These are phyloP conservation scores for Platanista minor DNA, from an alignment of 2,113 vertebrate species.

Conservation along the genomic window DNA sequence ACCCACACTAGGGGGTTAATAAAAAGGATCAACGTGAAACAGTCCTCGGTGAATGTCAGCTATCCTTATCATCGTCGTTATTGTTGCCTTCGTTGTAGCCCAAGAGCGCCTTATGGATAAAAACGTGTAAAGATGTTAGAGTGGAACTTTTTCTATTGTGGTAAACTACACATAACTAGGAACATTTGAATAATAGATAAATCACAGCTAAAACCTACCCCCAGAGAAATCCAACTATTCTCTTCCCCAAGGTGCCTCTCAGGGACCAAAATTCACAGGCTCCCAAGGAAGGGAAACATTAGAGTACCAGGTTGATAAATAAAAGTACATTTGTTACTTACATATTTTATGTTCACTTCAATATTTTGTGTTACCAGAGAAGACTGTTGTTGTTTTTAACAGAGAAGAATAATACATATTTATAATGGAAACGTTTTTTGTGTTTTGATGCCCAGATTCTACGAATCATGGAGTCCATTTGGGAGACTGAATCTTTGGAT, in stretches of 20 bases:
- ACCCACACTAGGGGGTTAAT: not conserved
- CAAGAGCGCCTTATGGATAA: not conserved
- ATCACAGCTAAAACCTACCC: not conserved
- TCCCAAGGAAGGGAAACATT: not conserved
- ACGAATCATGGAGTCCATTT: constrained; percentile 98
- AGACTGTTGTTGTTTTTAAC: not conserved
- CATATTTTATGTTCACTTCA: not conserved
- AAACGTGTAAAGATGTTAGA: not conserved
- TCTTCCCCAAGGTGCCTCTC: not conserved
- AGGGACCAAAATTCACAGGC: not conserved
- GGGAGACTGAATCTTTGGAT: constrained; percentile 96
- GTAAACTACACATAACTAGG: not conserved
- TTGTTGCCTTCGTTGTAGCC: not conserved
- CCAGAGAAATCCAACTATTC: not conserved
- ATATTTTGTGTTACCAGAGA: not conserved
- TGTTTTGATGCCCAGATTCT: constrained; percentile 86
- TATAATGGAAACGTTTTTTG: not conserved
- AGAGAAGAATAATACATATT: not conserved
- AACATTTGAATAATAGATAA: not conserved
- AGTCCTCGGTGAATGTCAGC: not conserved
- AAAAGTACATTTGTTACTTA: not conserved
- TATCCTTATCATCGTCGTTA: not conserved
- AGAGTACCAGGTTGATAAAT: not conserved
- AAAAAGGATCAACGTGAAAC: not conserved
- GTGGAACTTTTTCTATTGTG: not conserved